phyloP scores from a whole-genome alignment of 2,888 invertebrate genomes.

The Tryphoninae sp. region DNA sequence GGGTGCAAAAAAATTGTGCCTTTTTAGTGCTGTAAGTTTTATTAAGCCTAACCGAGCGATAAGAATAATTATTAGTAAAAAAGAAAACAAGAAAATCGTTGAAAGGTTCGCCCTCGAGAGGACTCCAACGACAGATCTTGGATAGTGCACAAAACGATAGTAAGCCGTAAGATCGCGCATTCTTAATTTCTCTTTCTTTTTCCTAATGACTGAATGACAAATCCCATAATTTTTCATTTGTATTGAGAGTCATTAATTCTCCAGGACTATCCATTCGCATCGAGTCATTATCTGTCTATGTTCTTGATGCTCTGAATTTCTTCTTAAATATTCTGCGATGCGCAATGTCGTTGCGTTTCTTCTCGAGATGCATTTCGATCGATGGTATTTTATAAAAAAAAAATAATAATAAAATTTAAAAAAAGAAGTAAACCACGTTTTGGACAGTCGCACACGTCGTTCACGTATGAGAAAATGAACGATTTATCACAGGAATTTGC shows the following conservation, averaged over 20 bases:
- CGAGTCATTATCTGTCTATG: neutral
- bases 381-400: constrained; percentile 62
- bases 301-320: constrained; percentile 36
- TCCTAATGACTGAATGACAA: neutral
- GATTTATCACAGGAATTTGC: constrained; percentile 57
- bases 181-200: constrained; percentile 11
- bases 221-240: neutral
- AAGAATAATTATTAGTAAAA: constrained; percentile 67
- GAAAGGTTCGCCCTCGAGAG: constrained; percentile 69
- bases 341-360: constrained; percentile 54
- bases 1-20: constrained; percentile 80
- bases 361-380: constrained; percentile 67
- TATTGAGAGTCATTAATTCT: constrained; percentile 51
- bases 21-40: constrained; percentile 80
- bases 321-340: constrained; percentile 22
- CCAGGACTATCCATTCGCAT: constrained; percentile 18
- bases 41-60: constrained; percentile 78
- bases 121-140: constrained; percentile 55
- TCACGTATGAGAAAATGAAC: constrained; percentile 17
- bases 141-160: constrained; percentile 28
- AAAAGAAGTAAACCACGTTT: neutral
- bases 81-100: constrained; percentile 39
- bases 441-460: constrained; percentile 38
- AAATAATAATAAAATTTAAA: neutral
- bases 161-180: neutral